Evolutionary conservation across 2,797 vertebrate species (phyloP), one percentile per base, ranked within the genome.

Genomic region (Syncerus caffer): DNA sequence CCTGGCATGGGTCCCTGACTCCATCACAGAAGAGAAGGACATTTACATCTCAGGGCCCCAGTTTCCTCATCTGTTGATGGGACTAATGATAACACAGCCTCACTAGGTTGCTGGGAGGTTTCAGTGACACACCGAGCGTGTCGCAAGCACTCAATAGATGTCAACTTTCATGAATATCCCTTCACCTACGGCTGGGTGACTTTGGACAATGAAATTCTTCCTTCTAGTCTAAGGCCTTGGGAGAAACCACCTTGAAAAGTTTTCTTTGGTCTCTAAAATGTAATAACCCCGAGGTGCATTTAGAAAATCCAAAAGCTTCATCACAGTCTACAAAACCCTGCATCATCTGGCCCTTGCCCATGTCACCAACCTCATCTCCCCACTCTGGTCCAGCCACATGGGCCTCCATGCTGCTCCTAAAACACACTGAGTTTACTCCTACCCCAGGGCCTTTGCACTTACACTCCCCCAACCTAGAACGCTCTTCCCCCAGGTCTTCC

Each of bases 51-150:
- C 96, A 58, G 4, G 62, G 89, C 74, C 97, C 94, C 96, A 11
- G 79, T n/a, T 29, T 60, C 85, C 21, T 15, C 90, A 10, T 31
- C 71, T 38, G 53, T 42, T 25, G 29, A 19, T 0, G 11, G 67
- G 42, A 15, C 23, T 45, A 1, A 8, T 0, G n/a, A 5, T 10
- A 1, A 3, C 0, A 5, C 21, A 8, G 10, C 0, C 76, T 7
- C 87, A 1, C 1, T 0, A 7, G 50, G 27, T 1, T 11, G 47
- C 3, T 2, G 38, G 92, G 53, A 60, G 34, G 51, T 17, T 23
- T 79, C 62, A 45, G 84, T 16, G 21, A 5, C 6, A 2, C 0
- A 15, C 2, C 10, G 47, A 25, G 27, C 14, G 0, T 1, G 3
- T 2, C 1, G 15, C 50, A 1, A 13, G 58, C 38, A 7, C 6